phyloP scores from a whole-genome alignment of 2,888 invertebrate genomes.

The Torymus texanus region DNA sequence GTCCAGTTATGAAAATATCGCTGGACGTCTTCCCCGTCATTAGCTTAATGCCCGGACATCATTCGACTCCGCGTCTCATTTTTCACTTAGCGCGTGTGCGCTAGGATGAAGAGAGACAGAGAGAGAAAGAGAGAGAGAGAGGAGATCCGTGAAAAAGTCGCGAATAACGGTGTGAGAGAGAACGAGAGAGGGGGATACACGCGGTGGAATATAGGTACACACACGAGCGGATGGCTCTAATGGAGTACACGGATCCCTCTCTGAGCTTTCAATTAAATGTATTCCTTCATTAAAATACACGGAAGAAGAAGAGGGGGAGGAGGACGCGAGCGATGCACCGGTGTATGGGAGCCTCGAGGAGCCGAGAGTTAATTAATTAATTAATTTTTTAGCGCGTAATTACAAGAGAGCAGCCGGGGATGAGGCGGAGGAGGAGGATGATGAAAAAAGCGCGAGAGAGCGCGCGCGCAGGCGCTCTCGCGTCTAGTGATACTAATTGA shows the following conservation, averaged over 20 bases:
- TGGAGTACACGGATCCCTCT: not conserved
- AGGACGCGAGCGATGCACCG: not conserved
- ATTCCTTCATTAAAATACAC: conserved; percentile 3
- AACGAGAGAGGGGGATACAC: too few species aligned
- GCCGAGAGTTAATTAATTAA: conserved; percentile 32
- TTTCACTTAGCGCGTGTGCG: conserved; percentile 1
- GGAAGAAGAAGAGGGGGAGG: not conserved
- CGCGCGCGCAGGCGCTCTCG: not conserved
- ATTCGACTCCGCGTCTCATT: not conserved
- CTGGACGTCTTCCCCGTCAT: not conserved
- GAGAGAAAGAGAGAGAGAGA: too few species aligned
- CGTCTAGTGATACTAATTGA: conserved; percentile 36
- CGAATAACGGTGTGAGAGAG: too few species aligned
- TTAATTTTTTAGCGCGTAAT: conserved; percentile 32
- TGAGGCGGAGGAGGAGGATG: conserved; percentile 21
- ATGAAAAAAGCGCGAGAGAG: not conserved
- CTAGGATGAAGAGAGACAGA: too few species aligned
- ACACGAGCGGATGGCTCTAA: not conserved
- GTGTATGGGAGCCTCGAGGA: not conserved
- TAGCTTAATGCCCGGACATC: conserved; percentile 1
- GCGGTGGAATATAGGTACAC: not conserved
- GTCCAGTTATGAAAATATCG: conserved; percentile 14
- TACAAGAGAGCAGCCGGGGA: conserved; percentile 24
- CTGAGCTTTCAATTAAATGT: conserved; percentile 16
- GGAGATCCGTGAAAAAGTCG: too few species aligned